These are phyloP conservation scores for Hemistola chrysoprasaria DNA, from an alignment of 2,888 invertebrate genomes.

Conservation along the genomic window DNA sequence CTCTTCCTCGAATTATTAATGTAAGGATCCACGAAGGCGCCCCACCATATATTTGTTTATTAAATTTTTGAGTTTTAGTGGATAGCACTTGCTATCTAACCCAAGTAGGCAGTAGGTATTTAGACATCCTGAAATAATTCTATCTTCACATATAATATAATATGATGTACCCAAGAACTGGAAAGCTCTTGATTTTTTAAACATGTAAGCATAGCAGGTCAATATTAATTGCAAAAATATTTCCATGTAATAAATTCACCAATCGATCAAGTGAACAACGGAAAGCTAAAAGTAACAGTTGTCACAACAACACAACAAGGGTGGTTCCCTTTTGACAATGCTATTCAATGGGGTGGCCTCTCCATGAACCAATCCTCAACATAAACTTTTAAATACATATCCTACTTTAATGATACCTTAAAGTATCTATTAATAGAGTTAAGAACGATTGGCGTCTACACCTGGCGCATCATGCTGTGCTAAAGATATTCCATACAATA, in stretches of 20 bases:
- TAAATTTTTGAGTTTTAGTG: too few species aligned
- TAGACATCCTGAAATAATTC: too few species aligned
- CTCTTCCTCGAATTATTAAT: slow-evolving; percentile 1
- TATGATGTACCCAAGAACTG: too few species aligned
- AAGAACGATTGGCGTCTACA: slow-evolving; percentile 13
- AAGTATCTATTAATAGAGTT: slow-evolving; percentile 3
- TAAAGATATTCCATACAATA: slow-evolving; percentile 2
- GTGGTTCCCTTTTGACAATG: slow-evolving; percentile 27
- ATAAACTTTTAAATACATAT: slow-evolving; percentile 8
- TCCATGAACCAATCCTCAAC: slow-evolving; percentile 20
- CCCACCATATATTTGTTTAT: too few species aligned
- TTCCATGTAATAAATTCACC: slow-evolving; percentile 33
- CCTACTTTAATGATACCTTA: not conserved
- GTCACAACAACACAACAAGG: slow-evolving; percentile 47
- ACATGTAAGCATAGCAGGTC: too few species aligned
- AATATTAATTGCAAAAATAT: not conserved
- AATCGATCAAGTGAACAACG: slow-evolving; percentile 49
- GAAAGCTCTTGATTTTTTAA: too few species aligned
- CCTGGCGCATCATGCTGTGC: slow-evolving; percentile 27
- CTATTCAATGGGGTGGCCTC: slow-evolving; percentile 22
- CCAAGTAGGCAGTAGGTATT: too few species aligned
- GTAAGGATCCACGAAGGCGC: too few species aligned
- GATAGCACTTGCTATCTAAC: too few species aligned
- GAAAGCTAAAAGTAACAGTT: slow-evolving; percentile 37
- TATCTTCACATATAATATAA: too few species aligned